Evolutionary conservation across 1,140 invertebrate genomes (phyloP).

Genomic region (Protaetia brevitarsis): DNA sequence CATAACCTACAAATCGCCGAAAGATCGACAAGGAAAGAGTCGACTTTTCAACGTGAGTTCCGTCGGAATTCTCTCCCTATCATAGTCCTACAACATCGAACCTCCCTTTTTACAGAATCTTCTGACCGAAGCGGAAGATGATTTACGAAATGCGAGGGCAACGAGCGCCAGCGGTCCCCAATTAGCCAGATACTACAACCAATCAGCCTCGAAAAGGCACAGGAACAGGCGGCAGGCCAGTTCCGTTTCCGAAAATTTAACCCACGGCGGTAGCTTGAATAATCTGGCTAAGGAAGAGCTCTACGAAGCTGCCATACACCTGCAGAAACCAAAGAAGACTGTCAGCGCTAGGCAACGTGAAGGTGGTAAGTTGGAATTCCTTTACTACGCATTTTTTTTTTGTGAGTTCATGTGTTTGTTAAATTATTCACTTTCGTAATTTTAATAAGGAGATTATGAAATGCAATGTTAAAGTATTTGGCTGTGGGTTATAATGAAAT

Average conservation of each 20-base stretch:
- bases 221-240: slow-evolving; percentile 51
- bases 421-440: too few relatives aligned
- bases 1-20: slow-evolving; percentile 71
- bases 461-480: too few relatives aligned
- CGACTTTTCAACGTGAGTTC: slow-evolving; percentile 66
- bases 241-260: slow-evolving; percentile 54
- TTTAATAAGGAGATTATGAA: too few relatives aligned
- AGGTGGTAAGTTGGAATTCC: slow-evolving; percentile 52
- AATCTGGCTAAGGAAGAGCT: slow-evolving; percentile 53
- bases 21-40: slow-evolving; percentile 73
- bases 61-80: neutral
- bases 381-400: neutral
- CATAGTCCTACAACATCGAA: neutral
- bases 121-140: slow-evolving; percentile 59
- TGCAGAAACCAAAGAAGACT: slow-evolving; percentile 33
- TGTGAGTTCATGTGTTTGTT: too few relatives aligned
- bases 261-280: slow-evolving; percentile 58
- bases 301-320: slow-evolving; percentile 31
- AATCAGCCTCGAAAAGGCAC: slow-evolving; percentile 40
- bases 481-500: too few relatives aligned
- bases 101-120: slow-evolving; percentile 52
- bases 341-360: slow-evolving; percentile 62
- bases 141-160: slow-evolving; percentile 49
- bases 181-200: slow-evolving; percentile 43
- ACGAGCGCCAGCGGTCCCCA: slow-evolving; percentile 44